Percentiles rank a stretch among this genome's conserved stretches.
These are phyloP conservation scores for Helostoma temminkii DNA, from an alignment of 2,797 vertebrate genomes.

Conservation along the genomic window DNA sequence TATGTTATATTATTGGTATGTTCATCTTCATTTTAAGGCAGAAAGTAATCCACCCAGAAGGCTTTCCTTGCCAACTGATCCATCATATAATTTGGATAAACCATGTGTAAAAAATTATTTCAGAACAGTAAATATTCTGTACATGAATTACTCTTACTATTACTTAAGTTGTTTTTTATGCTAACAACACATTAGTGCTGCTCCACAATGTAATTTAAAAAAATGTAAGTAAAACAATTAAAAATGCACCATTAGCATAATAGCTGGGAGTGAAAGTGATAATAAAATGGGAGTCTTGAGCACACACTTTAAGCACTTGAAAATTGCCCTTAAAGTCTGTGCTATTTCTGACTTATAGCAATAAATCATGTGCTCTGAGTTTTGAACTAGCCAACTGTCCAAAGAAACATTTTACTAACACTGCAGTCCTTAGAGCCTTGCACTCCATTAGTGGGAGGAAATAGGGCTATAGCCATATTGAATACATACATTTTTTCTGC, in stretches of 20 bases:
- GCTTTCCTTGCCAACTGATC: too few species aligned
- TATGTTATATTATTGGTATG: too few species aligned
- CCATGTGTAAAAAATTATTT: too few species aligned
- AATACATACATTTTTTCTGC: conserved; percentile 9
- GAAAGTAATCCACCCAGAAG: too few species aligned
- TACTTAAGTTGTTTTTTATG: too few species aligned
- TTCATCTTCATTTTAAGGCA: too few species aligned
- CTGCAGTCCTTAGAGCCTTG: conserved; percentile 7
- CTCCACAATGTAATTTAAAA: not conserved
- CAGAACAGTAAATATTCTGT: too few species aligned
- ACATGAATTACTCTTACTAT: too few species aligned
- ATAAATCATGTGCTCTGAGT: not conserved
- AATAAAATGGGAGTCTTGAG: not conserved
- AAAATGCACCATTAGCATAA: not conserved
- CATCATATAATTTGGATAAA: too few species aligned
- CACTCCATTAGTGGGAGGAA: conserved; percentile 16
- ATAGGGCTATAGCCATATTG: conserved; percentile 5
- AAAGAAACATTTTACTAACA: conserved; percentile 1
- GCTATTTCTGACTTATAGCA: not conserved
- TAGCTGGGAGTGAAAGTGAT: not conserved
- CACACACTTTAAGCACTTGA: too few species aligned
- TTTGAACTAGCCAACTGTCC: not conserved
- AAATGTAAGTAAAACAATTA: not conserved
- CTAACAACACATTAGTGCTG: not conserved
- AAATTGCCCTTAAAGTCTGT: not conserved